Evolutionary conservation across 2,797 vertebrate species (phyloP).

Genomic region (Chelon labrosus): DNA sequence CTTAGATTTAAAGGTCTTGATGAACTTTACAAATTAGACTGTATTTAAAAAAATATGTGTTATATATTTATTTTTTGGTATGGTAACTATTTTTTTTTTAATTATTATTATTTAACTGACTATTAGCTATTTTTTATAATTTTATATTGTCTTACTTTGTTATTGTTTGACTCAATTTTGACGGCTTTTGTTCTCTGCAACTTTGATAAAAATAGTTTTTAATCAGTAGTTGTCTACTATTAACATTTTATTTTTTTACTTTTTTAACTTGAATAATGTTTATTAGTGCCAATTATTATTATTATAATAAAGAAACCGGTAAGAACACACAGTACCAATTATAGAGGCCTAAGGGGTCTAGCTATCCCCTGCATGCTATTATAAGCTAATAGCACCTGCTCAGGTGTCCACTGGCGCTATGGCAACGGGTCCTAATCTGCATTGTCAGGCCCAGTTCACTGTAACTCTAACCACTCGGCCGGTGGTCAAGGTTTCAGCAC

Average conservation of each 20-base stretch:
- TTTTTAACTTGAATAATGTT: too few relatives aligned
- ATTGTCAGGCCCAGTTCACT: constrained; percentile 77
- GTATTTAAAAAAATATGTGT: neutral
- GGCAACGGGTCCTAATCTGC: constrained; percentile 80
- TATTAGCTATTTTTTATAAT: too few relatives aligned
- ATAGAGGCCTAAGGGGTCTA: constrained; percentile 29
- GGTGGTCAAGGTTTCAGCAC: constrained; percentile 76
- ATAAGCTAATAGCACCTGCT: constrained; percentile 72
- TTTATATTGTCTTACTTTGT: too few relatives aligned
- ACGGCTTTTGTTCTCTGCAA: too few relatives aligned
- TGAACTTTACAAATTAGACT: too few relatives aligned
- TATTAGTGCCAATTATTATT: too few relatives aligned
- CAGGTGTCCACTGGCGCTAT: constrained; percentile 79
- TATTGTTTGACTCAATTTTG: too few relatives aligned
- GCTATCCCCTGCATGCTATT: constrained; percentile 36
- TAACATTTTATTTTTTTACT: too few relatives aligned
- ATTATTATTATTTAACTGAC: too few relatives aligned
- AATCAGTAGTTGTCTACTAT: too few relatives aligned
- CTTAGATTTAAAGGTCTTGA: too few relatives aligned
- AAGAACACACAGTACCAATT: constrained; percentile 20
- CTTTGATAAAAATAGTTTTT: too few relatives aligned
- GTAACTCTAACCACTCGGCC: constrained; percentile 80
- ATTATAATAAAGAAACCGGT: neutral
- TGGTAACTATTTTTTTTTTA: neutral
- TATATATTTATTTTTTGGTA: neutral